Evolutionary conservation across 2,888 invertebrate genomes (phyloP), one percentile per base, ranked within the genome.

Genomic region (Heterodera filipjevi): DNA sequence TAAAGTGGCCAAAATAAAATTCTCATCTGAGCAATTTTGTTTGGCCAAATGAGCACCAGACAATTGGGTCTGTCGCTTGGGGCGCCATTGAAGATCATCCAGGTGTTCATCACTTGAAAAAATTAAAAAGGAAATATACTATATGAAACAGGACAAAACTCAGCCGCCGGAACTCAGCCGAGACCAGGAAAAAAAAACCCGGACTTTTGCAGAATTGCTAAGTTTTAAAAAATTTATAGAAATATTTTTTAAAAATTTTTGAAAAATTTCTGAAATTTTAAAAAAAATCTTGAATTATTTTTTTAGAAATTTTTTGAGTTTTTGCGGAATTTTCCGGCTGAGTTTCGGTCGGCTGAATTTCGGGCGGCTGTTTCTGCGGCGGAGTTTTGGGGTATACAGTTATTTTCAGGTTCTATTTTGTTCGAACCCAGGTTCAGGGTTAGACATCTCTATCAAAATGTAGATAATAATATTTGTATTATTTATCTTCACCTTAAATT

Each of bases 1-100:
- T 32, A 88, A 70, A 16, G 76, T 49, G 33, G 81, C 83, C 70
- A 85, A 66, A 30, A 85, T 81, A 19, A 82, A 79, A 27, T 85
- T 84, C 70, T 85, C 85, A 66, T 85, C 86, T 0, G 79, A 74
- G 75, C 84, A 84, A 35, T 53, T 75, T 75, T 74, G 46, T 2
- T 46, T 77, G 71, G 32, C n/a, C 68, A 19, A 33, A 22, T 30
- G 33, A 8, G 19, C 12, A 14, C 33, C 68, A 22, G 32, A 6
- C 33, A 68, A 68, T 68, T 35, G 1, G 59, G 77, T 32, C 3
- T 46, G 71, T 2, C 71, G 35, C 46, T 64, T 49, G 12, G 77
- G 53, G 32, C 39, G 53, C 78, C 49, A 75, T 19, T 64, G 27
- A 10, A 75, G 19, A 16, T 70, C 78, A 19, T 59, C 66, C 53